Evolutionary conservation across 2,113 vertebrate species (phyloP).

Genomic region (Misgurnus anguillicaudatus): DNA sequence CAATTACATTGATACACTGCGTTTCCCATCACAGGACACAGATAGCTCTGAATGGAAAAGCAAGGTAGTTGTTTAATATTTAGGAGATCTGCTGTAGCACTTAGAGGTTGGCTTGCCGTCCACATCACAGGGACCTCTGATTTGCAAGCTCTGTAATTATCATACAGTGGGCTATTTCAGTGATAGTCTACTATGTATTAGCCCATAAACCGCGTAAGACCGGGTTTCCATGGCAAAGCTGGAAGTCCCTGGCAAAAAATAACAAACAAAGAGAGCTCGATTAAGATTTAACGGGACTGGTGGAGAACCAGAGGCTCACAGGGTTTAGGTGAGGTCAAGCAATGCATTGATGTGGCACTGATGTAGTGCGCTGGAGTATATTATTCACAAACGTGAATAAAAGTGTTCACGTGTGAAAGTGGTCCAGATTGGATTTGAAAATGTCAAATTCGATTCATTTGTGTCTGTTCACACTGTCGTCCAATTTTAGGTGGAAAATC

Average conservation of each 20-base stretch:
- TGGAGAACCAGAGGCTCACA: constrained; percentile 43
- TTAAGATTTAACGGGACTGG: constrained; percentile 65
- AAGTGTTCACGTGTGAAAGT: too few species aligned
- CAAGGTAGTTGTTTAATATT: constrained; percentile 68
- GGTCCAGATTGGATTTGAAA: too few species aligned
- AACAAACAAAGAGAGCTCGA: constrained; percentile 71
- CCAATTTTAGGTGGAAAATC: too few species aligned
- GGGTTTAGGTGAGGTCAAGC: constrained; percentile 31
- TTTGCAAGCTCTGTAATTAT: constrained; percentile 75
- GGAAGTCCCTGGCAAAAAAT: constrained; percentile 69
- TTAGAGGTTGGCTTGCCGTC: constrained; percentile 69
- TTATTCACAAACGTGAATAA: not conserved
- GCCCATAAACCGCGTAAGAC: constrained; percentile 66
- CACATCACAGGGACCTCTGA: constrained; percentile 77
- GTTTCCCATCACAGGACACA: constrained; percentile 69
- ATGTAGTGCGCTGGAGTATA: too few species aligned
- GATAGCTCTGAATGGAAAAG: constrained; percentile 72
- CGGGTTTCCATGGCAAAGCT: constrained; percentile 73
- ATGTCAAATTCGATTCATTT: constrained; percentile 28
- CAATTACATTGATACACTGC: constrained; percentile 54
- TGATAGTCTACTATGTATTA: constrained; percentile 74
- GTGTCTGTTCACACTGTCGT: not conserved
- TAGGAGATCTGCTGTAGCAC: constrained; percentile 72
- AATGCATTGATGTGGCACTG: constrained; percentile 26
- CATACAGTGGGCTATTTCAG: constrained; percentile 71